Conservation (phyloP, 2,888 invertebrate species). For the Acanthosepion pharaonis region DNA sequence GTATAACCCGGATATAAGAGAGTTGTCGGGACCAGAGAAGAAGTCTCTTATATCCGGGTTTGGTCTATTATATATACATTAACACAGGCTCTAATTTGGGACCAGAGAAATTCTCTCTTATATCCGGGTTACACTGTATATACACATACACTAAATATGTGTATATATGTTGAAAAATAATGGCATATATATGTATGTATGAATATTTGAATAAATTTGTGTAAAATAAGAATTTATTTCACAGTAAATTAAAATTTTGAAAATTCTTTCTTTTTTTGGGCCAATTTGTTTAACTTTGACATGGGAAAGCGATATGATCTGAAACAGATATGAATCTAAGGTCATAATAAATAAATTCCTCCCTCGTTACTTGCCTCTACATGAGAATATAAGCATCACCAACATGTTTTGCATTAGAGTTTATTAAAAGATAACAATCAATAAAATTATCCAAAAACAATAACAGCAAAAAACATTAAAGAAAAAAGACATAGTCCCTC, state of each 20-base stretch:
- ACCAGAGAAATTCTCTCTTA: no score
- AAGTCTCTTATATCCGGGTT: no score
- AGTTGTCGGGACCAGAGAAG: no score
- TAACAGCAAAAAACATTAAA: background rate
- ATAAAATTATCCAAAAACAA: background rate
- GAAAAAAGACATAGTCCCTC: background rate
- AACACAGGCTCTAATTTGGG: no score
- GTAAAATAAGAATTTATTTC: background rate
- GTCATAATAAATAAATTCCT: conserved; percentile 33
- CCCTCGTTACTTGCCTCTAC: background rate
- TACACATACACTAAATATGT: background rate
- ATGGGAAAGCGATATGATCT: background rate
- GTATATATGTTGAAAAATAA: background rate
- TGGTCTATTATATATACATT: no score
- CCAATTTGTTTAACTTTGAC: background rate
- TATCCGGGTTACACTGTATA: no score
- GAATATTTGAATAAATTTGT: background rate
- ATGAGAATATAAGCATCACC: background rate
- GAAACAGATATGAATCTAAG: background rate
- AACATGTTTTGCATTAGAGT: conserved; percentile 4
- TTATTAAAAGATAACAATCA: conserved; percentile 33
- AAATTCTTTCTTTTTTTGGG: background rate
- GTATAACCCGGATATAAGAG: no score
- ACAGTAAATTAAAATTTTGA: background rate
- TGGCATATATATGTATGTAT: background rate